Evolutionary conservation across 2,113 vertebrate genomes (phyloP).

Genomic region (Helogale parvula): DNA sequence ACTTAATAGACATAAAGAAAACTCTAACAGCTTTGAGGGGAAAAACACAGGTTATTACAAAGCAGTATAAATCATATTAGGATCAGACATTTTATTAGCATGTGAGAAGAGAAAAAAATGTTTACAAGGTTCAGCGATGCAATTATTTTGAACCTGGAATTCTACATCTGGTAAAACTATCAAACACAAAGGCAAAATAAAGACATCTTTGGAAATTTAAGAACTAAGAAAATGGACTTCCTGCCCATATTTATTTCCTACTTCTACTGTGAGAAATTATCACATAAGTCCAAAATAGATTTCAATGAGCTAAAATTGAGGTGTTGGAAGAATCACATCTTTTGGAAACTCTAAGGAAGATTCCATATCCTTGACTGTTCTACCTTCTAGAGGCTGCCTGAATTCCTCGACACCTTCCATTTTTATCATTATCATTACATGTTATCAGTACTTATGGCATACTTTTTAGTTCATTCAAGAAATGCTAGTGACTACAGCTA

Average conservation of each 20-base stretch:
- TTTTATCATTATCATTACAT: not conserved
- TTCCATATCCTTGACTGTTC: not conserved
- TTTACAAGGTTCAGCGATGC: conserved; percentile 44
- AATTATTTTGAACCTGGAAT: conserved; percentile 44
- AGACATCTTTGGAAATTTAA: conserved; percentile 36
- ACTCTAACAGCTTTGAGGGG: not conserved
- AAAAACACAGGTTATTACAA: not conserved
- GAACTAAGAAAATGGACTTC: conserved; percentile 23
- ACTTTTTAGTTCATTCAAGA: conserved; percentile 36
- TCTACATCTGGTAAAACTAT: conserved; percentile 30
- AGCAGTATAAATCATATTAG: conserved; percentile 30
- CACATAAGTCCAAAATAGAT: not conserved
- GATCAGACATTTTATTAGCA: conserved; percentile 15
- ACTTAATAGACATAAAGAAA: conserved; percentile 53
- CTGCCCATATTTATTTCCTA: not conserved
- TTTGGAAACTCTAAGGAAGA: not conserved
- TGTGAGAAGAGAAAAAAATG: conserved; percentile 31
- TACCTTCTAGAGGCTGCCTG: not conserved
- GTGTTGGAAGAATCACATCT: not conserved
- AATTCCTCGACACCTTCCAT: not conserved
- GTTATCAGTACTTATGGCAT: not conserved
- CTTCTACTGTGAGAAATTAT: conserved; percentile 15
- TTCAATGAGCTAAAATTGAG: not conserved
- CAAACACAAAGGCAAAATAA: conserved; percentile 37
- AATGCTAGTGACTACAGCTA: not conserved